These are phyloP conservation scores for Pristionchus japonicus DNA, from an alignment of 2,888 invertebrate genomes.

Conservation along the genomic window DNA sequence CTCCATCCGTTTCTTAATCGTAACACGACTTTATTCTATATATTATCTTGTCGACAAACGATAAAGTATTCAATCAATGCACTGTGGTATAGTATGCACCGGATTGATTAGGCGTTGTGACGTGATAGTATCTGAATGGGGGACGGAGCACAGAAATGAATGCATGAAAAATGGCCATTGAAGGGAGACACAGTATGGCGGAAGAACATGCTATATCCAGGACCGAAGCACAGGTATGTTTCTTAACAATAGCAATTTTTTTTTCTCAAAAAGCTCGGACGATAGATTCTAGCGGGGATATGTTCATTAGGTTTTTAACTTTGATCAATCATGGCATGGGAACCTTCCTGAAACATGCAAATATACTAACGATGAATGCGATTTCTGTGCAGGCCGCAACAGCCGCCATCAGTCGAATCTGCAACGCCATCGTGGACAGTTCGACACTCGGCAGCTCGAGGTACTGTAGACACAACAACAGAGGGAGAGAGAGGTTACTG, in stretches of 20 bases:
- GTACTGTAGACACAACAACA: not conserved
- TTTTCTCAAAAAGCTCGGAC: no score
- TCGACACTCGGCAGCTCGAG: conserved; percentile 35
- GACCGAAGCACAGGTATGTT: conserved; percentile 7
- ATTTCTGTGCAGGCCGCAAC: not conserved
- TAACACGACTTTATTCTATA: conserved; percentile 30
- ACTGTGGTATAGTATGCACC: not conserved
- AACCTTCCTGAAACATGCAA: no score
- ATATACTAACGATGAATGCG: no score
- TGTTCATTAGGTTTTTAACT: no score
- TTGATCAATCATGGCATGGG: no score
- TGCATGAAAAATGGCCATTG: not conserved
- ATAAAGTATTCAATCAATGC: conserved; percentile 33
- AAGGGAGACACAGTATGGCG: not conserved
- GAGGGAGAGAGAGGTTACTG: not conserved
- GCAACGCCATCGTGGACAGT: not conserved
- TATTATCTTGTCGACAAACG: conserved; percentile 37
- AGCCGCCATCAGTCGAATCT: conserved; percentile 10
- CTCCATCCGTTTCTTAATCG: conserved; percentile 3
- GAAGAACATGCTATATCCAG: conserved; percentile 7
- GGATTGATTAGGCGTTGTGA: conserved; percentile 28
- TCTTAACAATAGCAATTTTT: no score
- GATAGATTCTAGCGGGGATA: no score
- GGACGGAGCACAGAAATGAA: not conserved
- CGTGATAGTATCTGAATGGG: conserved; percentile 14